A percentile compares a stretch with the other conserved stretches of the same genome.
These are phyloP conservation scores for cattle (Bos taurus) DNA, from an alignment of 2,113 vertebrate genomes.

Conservation along the genomic window ARS-UCD2.0 NC_037349.1:59514501-59515000, in stretches of 20 bases:
- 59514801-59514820: background rate
- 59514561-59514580: background rate
- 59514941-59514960: background rate
- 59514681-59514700: accelerated
- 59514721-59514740: background rate
- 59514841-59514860: background rate
- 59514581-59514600: background rate
- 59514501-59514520: background rate
- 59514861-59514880: background rate
- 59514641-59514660: background rate
- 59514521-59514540: background rate
- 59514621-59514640: background rate
- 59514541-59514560: background rate
- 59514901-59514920: background rate
- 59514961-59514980: background rate
- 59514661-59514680: accelerated
- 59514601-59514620: background rate
- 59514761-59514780: background rate
- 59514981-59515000: background rate
- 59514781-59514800: background rate
- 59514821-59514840: background rate
- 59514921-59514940: background rate
- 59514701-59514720: background rate
- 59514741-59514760: background rate
- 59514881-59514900: background rate